A percentile compares a stretch with the other conserved stretches of the same genome.
phyloP scores from a whole-genome alignment of 2,888 invertebrate genomes.

The Spodoptera littoralis region DNA sequence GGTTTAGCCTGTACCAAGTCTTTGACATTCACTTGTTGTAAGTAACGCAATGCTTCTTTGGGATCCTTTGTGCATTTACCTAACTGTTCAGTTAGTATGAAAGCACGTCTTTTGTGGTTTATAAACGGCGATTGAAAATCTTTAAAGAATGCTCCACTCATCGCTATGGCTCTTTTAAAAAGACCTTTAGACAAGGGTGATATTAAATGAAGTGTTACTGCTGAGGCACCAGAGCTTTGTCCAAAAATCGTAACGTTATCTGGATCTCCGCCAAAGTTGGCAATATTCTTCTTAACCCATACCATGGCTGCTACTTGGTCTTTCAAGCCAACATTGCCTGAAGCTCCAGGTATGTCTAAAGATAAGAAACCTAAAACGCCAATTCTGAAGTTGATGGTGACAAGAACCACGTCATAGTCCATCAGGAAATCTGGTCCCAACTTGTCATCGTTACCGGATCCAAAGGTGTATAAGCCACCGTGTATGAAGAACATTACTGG shows the following conservation, averaged over 20 bases:
- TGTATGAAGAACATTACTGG: conserved; percentile 42
- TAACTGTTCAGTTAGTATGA: conserved; percentile 56
- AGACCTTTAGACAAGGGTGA: conserved; percentile 65
- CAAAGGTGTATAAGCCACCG: conserved; percentile 18
- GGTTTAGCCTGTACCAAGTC: conserved; percentile 18
- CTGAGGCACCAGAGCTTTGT: conserved; percentile 51
- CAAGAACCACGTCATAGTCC: conserved; percentile 39
- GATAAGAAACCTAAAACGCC: conserved; percentile 86
- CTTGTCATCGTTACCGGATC: conserved; percentile 27
- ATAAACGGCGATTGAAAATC: conserved; percentile 58
- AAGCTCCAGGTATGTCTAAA: conserved; percentile 78
- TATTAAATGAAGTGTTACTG: conserved; percentile 45
- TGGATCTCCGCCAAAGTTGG: conserved; percentile 55
- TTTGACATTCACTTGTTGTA: conserved; percentile 54
- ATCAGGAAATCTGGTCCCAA: conserved; percentile 52
- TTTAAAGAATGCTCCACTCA: conserved; percentile 60
- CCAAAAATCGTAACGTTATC: conserved; percentile 59
- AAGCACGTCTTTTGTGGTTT: conserved; percentile 54
- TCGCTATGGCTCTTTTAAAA: conserved; percentile 58
- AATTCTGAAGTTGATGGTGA: conserved; percentile 82
- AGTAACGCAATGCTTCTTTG: conserved; percentile 58
- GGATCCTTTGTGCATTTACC: conserved; percentile 59
- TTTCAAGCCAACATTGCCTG: conserved; percentile 88
- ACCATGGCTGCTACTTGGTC: conserved; percentile 55
- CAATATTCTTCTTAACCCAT: conserved; percentile 56